Evolutionary conservation across 1,140 invertebrate species (phyloP), one percentile per base, ranked within the genome.

Genomic region (Sminthurinus signatus): DNA sequence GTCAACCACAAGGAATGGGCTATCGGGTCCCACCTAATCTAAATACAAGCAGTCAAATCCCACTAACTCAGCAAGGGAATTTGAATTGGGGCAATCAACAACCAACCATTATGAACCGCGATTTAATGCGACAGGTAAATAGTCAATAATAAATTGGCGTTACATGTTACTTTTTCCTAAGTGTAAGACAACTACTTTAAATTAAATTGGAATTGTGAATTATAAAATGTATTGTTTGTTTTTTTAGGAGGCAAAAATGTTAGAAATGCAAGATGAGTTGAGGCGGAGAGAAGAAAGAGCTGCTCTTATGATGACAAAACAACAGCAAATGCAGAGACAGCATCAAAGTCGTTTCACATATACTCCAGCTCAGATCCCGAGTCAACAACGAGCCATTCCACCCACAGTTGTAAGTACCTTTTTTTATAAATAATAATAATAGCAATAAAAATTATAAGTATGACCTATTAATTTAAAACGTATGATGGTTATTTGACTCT

Each of bases 201-300:
- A n/a, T n/a, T n/a, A n/a, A n/a, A n/a, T n/a, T n/a, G n/a, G n/a
- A n/a, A n/a, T n/a, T n/a, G n/a, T n/a, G n/a, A n/a, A n/a, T n/a
- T n/a, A n/a, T n/a, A n/a, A n/a, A n/a, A n/a, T n/a, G n/a, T n/a
- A n/a, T n/a, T n/a, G n/a, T n/a, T n/a, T n/a, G n/a, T n/a, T n/a
- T n/a, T n/a, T n/a, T n/a, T n/a, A n/a, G n/a, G n/a, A n/a, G n/a
- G 88, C 88, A 0, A 90, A 90, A 75, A 79, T 91, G 60, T 83
- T 86, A 27, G 88, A 90, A 74, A 89, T 90, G 86, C 83, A 86
- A 14, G 88, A 91, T 73, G 88, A 90, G 76, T 83, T 89, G 1
- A 76, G 85, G n/a, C 76, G 88, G 64, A 76, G 87, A 19, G 85
- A 88, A 72, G 80, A 87, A 39, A 77, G 84, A 25, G 79, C 77